These are phyloP conservation scores for Kryptopterus vitreolus DNA, from an alignment of 2,797 vertebrate species.

Conservation along the genomic window DNA sequence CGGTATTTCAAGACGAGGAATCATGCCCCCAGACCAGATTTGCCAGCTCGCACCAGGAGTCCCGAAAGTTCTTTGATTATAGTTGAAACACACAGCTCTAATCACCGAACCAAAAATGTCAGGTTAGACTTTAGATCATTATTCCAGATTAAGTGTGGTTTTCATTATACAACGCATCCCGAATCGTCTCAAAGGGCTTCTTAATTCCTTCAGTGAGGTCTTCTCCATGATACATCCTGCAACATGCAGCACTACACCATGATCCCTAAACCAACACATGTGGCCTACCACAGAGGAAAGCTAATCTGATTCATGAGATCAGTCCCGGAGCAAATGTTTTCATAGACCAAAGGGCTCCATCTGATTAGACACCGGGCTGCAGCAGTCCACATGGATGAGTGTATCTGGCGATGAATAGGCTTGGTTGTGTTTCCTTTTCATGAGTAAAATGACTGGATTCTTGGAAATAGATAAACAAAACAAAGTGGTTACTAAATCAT, in stretches of 20 bases:
- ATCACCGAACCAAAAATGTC: slow-evolving; percentile 61
- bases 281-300: slow-evolving; percentile 26
- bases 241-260: slow-evolving; percentile 36
- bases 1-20: slow-evolving; percentile 1
- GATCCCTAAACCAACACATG: slow-evolving; percentile 56
- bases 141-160: slow-evolving; percentile 58
- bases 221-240: slow-evolving; percentile 44
- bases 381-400: slow-evolving; percentile 41
- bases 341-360: slow-evolving; percentile 51
- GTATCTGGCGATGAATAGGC: not conserved
- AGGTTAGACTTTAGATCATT: slow-evolving; percentile 66
- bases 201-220: slow-evolving; percentile 41
- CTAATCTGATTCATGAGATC: slow-evolving; percentile 44
- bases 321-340: slow-evolving; percentile 57
- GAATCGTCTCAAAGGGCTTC: slow-evolving; percentile 44
- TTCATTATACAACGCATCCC: slow-evolving; percentile 57
- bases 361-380: slow-evolving; percentile 58
- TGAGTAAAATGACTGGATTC: not conserved
- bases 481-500: slow-evolving; percentile 6
- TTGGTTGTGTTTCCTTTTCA: not conserved
- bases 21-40: slow-evolving; percentile 34
- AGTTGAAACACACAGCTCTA: slow-evolving; percentile 61
- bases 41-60: slow-evolving; percentile 52
- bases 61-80: slow-evolving; percentile 69
- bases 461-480: not conserved